Conservation (phyloP, 2,888 invertebrate genomes). For the Stenichneumon culpator region DNA sequence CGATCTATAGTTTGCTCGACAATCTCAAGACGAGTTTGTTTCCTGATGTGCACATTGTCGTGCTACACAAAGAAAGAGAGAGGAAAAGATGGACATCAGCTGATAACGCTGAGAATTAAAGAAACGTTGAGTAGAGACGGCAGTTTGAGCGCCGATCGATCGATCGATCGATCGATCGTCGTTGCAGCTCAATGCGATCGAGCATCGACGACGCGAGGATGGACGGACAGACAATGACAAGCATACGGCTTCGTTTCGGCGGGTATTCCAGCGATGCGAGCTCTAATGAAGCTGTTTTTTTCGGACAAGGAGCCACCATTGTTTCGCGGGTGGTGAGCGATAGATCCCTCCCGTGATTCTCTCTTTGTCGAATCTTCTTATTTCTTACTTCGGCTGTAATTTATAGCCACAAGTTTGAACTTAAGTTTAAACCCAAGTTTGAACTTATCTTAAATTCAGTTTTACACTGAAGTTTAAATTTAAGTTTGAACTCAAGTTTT, state of each 20-base stretch:
- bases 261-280: constrained; percentile 66
- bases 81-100: not conserved
- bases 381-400: not conserved
- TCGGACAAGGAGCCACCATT: constrained; percentile 32
- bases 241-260: constrained; percentile 63
- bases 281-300: constrained; percentile 46
- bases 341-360: constrained; percentile 43
- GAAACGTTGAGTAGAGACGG: not conserved
- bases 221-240: constrained; percentile 68
- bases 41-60: not conserved
- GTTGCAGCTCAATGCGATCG: constrained; percentile 32
- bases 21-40: not conserved
- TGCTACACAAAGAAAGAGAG: not conserved
- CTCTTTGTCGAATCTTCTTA: constrained; percentile 14
- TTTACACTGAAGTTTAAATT: no score
- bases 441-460: not conserved
- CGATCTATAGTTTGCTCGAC: not conserved
- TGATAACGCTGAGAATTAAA: constrained; percentile 24
- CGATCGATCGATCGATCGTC: constrained; percentile 26
- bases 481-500: no score
- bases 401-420: not conserved
- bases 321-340: constrained; percentile 18
- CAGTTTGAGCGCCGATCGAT: not conserved
- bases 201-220: constrained; percentile 36
- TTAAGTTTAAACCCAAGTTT: not conserved